Conservation (phyloP, 2,113 vertebrate species). For the Sylvicapra grimmia region DNA sequence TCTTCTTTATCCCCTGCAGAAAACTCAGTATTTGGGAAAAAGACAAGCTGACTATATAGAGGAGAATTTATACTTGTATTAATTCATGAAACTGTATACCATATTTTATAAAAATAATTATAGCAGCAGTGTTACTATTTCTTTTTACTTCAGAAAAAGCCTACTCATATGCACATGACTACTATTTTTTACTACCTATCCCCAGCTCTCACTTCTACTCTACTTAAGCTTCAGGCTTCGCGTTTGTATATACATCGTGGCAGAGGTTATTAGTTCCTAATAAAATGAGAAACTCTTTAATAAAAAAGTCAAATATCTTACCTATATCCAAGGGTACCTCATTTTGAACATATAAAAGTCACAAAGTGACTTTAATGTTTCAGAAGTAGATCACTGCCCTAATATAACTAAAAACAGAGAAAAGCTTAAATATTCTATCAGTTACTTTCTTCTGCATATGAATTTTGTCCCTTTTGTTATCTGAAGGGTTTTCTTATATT, state of each 20-base stretch:
- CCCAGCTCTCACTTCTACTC: background rate
- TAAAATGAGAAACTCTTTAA: background rate
- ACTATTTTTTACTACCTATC: background rate
- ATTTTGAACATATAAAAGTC: background rate
- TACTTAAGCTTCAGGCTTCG: background rate
- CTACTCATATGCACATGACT: background rate
- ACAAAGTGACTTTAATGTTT: background rate
- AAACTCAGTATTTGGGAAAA: background rate
- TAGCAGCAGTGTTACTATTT: background rate
- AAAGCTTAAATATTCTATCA: background rate
- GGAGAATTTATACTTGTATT: background rate
- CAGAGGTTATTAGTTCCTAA: background rate
- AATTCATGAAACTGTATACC: background rate
- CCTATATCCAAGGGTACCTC: background rate
- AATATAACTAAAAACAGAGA: background rate
- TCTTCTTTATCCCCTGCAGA: background rate
- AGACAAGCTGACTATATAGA: background rate
- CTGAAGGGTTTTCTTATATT: background rate
- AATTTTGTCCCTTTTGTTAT: background rate
- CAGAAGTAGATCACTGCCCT: background rate
- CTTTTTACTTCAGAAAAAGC: background rate
- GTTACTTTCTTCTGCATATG: background rate
- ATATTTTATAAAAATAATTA: slow-evolving; percentile 10
- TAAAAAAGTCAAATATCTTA: background rate
- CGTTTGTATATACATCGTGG: background rate